Conservation (phyloP, 2,888 invertebrate genomes). For the Dryobotodes eremita region DNA sequence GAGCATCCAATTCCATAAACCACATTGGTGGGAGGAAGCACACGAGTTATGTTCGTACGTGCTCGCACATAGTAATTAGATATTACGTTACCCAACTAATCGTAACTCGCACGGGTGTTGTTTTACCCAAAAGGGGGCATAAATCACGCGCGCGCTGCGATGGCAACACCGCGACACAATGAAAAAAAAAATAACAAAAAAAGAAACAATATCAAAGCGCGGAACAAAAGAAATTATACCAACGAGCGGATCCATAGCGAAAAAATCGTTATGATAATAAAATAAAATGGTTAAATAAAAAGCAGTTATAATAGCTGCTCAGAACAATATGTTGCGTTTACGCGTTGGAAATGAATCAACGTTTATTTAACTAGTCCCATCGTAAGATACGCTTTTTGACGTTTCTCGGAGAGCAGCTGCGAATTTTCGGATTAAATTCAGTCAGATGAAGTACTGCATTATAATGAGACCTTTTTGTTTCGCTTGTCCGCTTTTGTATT, state of each 20-base stretch:
- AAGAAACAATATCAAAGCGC: conserved; percentile 87
- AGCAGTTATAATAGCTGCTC: conserved; percentile 85
- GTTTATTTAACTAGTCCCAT: conserved; percentile 85
- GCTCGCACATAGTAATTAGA: conserved; percentile 90
- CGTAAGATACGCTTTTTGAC: conserved; percentile 86
- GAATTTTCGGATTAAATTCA: conserved; percentile 84
- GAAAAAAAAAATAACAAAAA: conserved; percentile 82
- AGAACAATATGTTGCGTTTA: conserved; percentile 87
- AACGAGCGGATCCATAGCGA: conserved; percentile 85
- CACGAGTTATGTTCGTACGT: conserved; percentile 89
- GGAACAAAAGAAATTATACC: conserved; percentile 90
- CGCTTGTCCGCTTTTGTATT: conserved; percentile 79
- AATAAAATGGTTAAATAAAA: conserved; percentile 88
- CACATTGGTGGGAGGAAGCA: conserved; percentile 88
- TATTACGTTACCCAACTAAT: conserved; percentile 89
- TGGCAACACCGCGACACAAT: conserved; percentile 85
- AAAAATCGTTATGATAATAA: conserved; percentile 90
- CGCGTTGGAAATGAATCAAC: conserved; percentile 84
- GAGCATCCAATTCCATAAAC: conserved; percentile 90
- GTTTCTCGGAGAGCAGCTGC: conserved; percentile 84
- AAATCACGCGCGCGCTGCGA: conserved; percentile 86
- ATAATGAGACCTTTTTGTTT: conserved; percentile 85
- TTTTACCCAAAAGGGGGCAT: conserved; percentile 90
- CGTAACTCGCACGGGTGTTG: conserved; percentile 90
- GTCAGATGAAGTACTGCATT: conserved; percentile 84